phyloP scores from a whole-genome alignment of 2,888 invertebrate species.

The Odontocerum albicorne region DNA sequence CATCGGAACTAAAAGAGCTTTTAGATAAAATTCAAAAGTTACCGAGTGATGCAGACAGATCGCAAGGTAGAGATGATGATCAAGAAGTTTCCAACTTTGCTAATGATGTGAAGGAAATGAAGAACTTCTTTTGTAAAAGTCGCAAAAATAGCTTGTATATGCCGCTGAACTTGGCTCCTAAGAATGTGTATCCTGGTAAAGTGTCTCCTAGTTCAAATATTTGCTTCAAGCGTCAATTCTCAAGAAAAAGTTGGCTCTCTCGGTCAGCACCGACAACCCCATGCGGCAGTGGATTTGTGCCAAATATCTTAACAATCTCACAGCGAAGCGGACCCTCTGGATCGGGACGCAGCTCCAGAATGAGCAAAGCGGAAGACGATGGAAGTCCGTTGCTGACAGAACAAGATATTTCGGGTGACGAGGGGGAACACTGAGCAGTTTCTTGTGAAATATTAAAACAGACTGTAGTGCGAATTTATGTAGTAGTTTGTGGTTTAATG shows the following conservation, averaged over 20 bases:
- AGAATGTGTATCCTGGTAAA: slow-evolving; percentile 39
- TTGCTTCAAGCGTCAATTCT: slow-evolving; percentile 38
- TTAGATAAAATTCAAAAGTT: slow-evolving; percentile 69
- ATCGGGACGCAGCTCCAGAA: slow-evolving; percentile 52
- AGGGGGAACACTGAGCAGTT: slow-evolving; percentile 17
- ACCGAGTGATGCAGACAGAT: slow-evolving; percentile 38
- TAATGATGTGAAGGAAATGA: slow-evolving; percentile 43
- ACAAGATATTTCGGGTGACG: slow-evolving; percentile 54
- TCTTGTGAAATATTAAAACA: slow-evolving; percentile 12
- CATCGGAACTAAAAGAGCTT: slow-evolving; percentile 72
- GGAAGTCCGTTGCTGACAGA: slow-evolving; percentile 65
- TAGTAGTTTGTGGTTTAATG: slow-evolving; percentile 28
- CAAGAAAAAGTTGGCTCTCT: slow-evolving; percentile 65
- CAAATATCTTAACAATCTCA: slow-evolving; percentile 63
- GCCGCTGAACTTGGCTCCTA: slow-evolving; percentile 57
- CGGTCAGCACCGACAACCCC: slow-evolving; percentile 82
- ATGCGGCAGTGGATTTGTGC: slow-evolving; percentile 63
- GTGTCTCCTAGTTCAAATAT: slow-evolving; percentile 37
- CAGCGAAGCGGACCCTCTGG: slow-evolving; percentile 53
- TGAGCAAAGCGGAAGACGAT: slow-evolving; percentile 57
- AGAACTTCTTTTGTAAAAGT: slow-evolving; percentile 53
- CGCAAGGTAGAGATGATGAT: slow-evolving; percentile 38
- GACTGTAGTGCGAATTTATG: slow-evolving; percentile 34
- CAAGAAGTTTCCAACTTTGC: slow-evolving; percentile 40
- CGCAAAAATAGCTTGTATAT: slow-evolving; percentile 72